phyloP scores from a whole-genome alignment of 1,140 invertebrate species.

The Ptiloglossa arizonensis region DNA sequence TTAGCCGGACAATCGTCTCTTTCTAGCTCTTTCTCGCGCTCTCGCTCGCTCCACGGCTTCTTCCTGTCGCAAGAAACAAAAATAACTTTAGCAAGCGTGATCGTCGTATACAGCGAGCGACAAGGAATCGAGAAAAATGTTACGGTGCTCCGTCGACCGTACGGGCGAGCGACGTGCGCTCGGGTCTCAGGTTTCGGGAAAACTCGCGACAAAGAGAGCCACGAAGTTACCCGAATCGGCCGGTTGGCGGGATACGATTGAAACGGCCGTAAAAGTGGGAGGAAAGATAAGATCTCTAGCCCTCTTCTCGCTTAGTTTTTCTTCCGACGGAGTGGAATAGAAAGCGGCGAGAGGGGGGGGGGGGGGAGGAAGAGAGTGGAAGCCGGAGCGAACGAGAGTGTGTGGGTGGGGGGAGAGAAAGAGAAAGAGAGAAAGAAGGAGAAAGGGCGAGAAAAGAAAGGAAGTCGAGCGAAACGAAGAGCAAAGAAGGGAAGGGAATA shows the following conservation, averaged over 20 bases:
- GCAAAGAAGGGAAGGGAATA: constrained; percentile 21
- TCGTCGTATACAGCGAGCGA: no score
- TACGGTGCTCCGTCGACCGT: no score
- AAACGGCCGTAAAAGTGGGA: constrained; percentile 9
- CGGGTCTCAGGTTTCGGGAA: no score
- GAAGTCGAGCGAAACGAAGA: neutral
- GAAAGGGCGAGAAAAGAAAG: constrained; percentile 11
- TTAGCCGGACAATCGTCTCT: neutral
- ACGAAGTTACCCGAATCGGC: no score
- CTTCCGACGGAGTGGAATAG: constrained; percentile 22
- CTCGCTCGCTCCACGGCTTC: no score
- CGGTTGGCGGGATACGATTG: neutral
- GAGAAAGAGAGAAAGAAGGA: constrained; percentile 14
- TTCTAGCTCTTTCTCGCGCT: no score
- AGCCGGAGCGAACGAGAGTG: no score
- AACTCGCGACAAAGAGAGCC: no score
- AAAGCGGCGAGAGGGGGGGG: constrained; percentile 5
- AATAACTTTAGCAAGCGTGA: neutral
- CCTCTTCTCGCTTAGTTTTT: constrained; percentile 35
- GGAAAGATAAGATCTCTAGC: constrained; percentile 16
- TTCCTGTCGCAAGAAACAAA: constrained; percentile 18
- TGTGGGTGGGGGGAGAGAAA: no score
- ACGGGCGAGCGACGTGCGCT: no score
- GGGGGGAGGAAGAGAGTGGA: neutral
- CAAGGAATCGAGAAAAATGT: neutral